Conservation (phyloP, 2,888 invertebrate genomes). For the Cheilosia impressa region DNA sequence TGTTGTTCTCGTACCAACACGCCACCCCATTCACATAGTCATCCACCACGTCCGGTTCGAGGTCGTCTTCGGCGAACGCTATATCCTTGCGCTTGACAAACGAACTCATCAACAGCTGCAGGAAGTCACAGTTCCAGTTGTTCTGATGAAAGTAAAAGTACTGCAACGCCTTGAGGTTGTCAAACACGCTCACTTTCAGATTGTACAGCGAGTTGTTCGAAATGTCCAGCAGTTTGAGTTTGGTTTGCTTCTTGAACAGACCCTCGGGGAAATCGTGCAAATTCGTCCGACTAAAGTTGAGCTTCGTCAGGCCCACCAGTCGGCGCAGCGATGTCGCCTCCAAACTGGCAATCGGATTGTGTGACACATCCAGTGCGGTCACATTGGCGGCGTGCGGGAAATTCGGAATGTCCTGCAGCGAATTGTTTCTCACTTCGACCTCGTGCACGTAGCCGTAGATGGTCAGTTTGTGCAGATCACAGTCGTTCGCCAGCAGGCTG, state of each 20-base stretch:
- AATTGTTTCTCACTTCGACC: slow-evolving; percentile 81
- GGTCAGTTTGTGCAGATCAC: slow-evolving; percentile 80
- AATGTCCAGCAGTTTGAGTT: slow-evolving; percentile 80
- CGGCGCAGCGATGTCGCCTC: slow-evolving; percentile 80
- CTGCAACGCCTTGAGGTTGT: slow-evolving; percentile 80
- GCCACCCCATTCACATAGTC: slow-evolving; percentile 82
- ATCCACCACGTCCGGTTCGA: slow-evolving; percentile 81
- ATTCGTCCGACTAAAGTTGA: slow-evolving; percentile 80
- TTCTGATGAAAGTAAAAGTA: slow-evolving; percentile 82
- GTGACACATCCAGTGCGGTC: slow-evolving; percentile 80
- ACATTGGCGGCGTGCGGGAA: slow-evolving; percentile 80
- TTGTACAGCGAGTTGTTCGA: slow-evolving; percentile 80
- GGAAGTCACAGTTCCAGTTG: slow-evolving; percentile 82
- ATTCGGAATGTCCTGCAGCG: slow-evolving; percentile 80
- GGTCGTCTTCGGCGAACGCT: slow-evolving; percentile 80
- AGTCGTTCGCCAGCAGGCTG: slow-evolving; percentile 78
- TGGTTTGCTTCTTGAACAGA: slow-evolving; percentile 80
- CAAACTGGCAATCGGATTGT: slow-evolving; percentile 80
- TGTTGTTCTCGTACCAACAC: slow-evolving; percentile 82
- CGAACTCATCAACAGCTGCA: slow-evolving; percentile 81
- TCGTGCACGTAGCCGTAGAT: slow-evolving; percentile 79
- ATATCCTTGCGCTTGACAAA: slow-evolving; percentile 81
- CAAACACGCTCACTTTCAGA: slow-evolving; percentile 81
- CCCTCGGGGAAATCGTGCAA: slow-evolving; percentile 81
- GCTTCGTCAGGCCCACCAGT: slow-evolving; percentile 78